Evolutionary conservation across 2,797 vertebrate species (phyloP).

Genomic region (Lepus townsendii): DNA sequence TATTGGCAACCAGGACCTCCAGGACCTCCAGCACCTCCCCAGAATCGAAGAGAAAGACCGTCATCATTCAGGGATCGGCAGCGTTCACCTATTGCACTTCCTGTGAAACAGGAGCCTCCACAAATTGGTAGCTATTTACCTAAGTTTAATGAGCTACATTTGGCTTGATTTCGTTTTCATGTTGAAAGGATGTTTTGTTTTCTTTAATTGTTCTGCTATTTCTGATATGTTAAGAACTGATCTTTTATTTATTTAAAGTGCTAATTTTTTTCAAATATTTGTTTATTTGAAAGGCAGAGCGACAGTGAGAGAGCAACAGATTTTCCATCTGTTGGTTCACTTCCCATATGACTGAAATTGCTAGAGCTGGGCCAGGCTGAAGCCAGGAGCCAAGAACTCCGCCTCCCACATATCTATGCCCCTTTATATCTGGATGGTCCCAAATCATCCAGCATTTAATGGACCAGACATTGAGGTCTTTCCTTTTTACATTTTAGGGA

Average conservation of each 20-base stretch:
- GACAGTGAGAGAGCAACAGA: too few relatives aligned
- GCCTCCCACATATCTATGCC: neutral
- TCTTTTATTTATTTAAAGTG: too few relatives aligned
- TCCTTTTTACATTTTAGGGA: constrained; percentile 47
- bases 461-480: constrained; percentile 17
- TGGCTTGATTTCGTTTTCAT: constrained; percentile 70
- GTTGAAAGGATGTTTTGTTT: constrained; percentile 64
- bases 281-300: too few relatives aligned
- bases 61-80: constrained; percentile 96
- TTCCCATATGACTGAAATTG: too few relatives aligned
- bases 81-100: constrained; percentile 95
- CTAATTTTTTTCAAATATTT: too few relatives aligned
- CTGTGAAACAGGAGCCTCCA: constrained; percentile 95
- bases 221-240: constrained; percentile 9
- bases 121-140: constrained; percentile 93
- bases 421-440: constrained; percentile 19
- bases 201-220: constrained; percentile 15
- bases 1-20: constrained; percentile 98
- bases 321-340: too few relatives aligned
- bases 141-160: constrained; percentile 76
- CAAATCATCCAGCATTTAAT: constrained; percentile 39
- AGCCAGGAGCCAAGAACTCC: too few relatives aligned
- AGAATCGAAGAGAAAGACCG: constrained; percentile 96
- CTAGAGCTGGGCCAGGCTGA: too few relatives aligned
- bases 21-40: constrained; percentile 94